phyloP scores from a whole-genome alignment of 2,797 vertebrate species.

The Setipinna tenuifilis region DNA sequence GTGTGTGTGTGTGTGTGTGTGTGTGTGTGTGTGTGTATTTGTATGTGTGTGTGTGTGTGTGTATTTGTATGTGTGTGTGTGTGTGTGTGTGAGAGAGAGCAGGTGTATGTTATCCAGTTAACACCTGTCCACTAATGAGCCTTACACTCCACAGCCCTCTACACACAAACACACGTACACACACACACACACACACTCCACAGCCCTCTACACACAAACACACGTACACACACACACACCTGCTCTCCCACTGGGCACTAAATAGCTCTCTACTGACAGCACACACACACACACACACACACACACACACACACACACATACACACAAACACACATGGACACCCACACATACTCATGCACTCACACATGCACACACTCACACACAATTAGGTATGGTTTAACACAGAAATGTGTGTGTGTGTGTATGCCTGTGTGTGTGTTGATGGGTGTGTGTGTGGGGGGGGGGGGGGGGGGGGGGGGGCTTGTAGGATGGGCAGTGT shows the following conservation, averaged over 20 bases:
- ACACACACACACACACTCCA: too few species aligned
- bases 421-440: conserved; percentile 63
- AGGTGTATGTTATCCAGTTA: too few species aligned
- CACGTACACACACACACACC: neutral
- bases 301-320: neutral
- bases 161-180: too few species aligned
- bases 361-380: too few species aligned
- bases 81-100: neutral
- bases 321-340: too few species aligned
- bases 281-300: neutral
- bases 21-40: conserved; percentile 29
- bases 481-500: too few species aligned
- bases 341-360: too few species aligned
- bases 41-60: conserved; percentile 7
- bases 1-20: too few species aligned
- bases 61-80: neutral
- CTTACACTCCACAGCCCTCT: too few species aligned
- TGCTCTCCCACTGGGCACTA: neutral
- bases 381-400: conserved; percentile 11
- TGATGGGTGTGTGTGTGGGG: neutral
- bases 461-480: too few species aligned
- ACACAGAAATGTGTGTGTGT: conserved; percentile 62
- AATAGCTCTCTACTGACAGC: neutral
- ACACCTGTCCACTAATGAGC: too few species aligned
- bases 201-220: neutral